Percentiles rank a stretch among this genome's conserved stretches.
Evolutionary conservation across 2,113 vertebrate species (phyloP).

Genomic region (Toxotes chatareus): DNA sequence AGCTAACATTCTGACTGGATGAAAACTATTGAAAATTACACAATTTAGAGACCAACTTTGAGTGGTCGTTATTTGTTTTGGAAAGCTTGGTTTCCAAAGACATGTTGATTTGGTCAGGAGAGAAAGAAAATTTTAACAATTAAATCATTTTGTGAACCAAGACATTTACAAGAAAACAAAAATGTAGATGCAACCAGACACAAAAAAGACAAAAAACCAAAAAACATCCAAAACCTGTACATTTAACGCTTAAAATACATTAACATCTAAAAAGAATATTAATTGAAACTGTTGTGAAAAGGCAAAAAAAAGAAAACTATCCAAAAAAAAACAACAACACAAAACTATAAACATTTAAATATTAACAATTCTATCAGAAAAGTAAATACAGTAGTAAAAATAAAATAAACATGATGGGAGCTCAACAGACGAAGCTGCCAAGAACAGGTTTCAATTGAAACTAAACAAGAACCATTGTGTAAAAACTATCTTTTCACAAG

Average conservation of each 20-base stretch:
- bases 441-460: slow-evolving; percentile 80
- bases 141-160: slow-evolving; percentile 13
- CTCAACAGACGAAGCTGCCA: slow-evolving; percentile 75
- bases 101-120: slow-evolving; percentile 61
- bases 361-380: slow-evolving; percentile 61
- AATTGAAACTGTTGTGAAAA: slow-evolving; percentile 30
- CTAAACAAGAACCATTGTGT: slow-evolving; percentile 66
- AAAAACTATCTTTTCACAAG: slow-evolving; percentile 40
- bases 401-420: slow-evolving; percentile 18
- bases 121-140: background rate
- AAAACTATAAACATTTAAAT: slow-evolving; percentile 63
- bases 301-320: slow-evolving; percentile 3
- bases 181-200: background rate
- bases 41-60: slow-evolving; percentile 68
- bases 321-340: slow-evolving; percentile 26
- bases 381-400: slow-evolving; percentile 55
- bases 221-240: slow-evolving; percentile 56
- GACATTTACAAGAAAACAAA: background rate
- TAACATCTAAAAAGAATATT: slow-evolving; percentile 47
- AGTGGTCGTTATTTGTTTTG: slow-evolving; percentile 47
- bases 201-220: background rate
- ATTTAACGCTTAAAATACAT: slow-evolving; percentile 42
- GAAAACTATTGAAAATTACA: slow-evolving; percentile 48
- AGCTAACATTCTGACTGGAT: slow-evolving; percentile 50
- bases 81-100: slow-evolving; percentile 39